Evolutionary conservation across 2,888 invertebrate species (phyloP).

Genomic region (Thumatha senex): DNA sequence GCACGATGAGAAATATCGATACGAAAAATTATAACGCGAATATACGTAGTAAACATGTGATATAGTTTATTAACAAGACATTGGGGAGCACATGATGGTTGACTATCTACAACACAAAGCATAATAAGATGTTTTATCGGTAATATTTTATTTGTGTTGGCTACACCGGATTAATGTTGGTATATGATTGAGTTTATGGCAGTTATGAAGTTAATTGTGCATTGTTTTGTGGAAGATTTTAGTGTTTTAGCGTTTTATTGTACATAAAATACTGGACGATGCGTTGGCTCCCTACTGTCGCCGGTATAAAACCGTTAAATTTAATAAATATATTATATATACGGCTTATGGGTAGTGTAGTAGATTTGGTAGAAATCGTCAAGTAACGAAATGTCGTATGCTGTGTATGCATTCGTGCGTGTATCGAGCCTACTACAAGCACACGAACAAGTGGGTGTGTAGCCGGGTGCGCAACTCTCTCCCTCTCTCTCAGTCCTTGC

Average conservation of each 20-base stretch:
- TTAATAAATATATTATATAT: too few species aligned
- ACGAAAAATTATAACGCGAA: slow-evolving; percentile 21
- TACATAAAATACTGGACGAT: background rate
- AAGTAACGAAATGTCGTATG: too few species aligned
- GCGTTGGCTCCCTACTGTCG: too few species aligned
- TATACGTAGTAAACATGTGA: slow-evolving; percentile 19
- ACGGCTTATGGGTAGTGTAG: too few species aligned
- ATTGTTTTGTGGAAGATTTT: background rate
- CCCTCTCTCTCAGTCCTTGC: too few species aligned
- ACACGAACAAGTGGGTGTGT: too few species aligned
- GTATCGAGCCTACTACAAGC: too few species aligned
- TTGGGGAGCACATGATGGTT: slow-evolving; percentile 8
- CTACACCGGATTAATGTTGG: slow-evolving; percentile 6
- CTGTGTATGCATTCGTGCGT: too few species aligned
- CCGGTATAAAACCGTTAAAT: too few species aligned
- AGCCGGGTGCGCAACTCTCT: too few species aligned
- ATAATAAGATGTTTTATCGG: slow-evolving; percentile 4
- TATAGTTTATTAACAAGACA: slow-evolving; percentile 23
- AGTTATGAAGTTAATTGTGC: background rate
- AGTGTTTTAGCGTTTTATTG: background rate
- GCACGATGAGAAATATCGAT: slow-evolving; percentile 19
- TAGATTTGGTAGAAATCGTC: too few species aligned
- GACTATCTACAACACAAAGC: slow-evolving; percentile 8
- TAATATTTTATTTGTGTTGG: slow-evolving; percentile 9
- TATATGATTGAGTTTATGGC: slow-evolving; percentile 4